Percentiles rank a stretch among this genome's conserved stretches.
phyloP scores from a whole-genome alignment of 2,113 vertebrate species.

The Arvicanthis niloticus region DNA sequence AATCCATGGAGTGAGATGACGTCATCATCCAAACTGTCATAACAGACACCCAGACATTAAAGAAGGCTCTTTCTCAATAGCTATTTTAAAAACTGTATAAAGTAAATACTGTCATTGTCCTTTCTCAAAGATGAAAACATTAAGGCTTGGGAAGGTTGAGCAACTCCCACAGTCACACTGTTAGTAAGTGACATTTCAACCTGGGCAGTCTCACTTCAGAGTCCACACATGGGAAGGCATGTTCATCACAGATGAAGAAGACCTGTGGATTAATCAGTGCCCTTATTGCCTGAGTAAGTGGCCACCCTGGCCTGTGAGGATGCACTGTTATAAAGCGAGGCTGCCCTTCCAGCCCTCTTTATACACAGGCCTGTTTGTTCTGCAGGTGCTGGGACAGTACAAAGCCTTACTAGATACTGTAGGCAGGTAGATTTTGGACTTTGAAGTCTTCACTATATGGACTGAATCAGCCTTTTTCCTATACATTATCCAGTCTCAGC shows the following conservation, averaged over 20 bases:
- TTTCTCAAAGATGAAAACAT: conserved; percentile 30
- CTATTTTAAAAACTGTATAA: neutral
- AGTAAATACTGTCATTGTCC: neutral
- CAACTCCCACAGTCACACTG: neutral
- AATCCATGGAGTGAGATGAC: too few relatives aligned
- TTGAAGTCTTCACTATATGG: neutral
- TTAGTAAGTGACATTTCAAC: neutral
- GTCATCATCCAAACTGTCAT: too few relatives aligned
- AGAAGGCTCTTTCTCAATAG: too few relatives aligned
- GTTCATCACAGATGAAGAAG: too few relatives aligned
- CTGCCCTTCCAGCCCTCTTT: accelerated
- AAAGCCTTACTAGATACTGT: neutral
- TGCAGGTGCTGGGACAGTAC: neutral
- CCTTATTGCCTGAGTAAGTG: neutral
- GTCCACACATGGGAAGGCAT: neutral
- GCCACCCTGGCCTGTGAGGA: neutral
- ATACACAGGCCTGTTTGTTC: neutral
- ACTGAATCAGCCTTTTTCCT: neutral
- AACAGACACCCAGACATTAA: too few relatives aligned
- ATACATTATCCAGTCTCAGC: neutral
- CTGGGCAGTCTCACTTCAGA: neutral
- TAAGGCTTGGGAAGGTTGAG: neutral
- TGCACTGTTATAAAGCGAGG: accelerated
- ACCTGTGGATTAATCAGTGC: accelerated
- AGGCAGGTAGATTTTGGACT: neutral